Percentiles rank a stretch among this genome's conserved stretches.
These are phyloP conservation scores for Nymphicus hollandicus DNA, from an alignment of 2,113 vertebrate species.

Conservation along the genomic window DNA sequence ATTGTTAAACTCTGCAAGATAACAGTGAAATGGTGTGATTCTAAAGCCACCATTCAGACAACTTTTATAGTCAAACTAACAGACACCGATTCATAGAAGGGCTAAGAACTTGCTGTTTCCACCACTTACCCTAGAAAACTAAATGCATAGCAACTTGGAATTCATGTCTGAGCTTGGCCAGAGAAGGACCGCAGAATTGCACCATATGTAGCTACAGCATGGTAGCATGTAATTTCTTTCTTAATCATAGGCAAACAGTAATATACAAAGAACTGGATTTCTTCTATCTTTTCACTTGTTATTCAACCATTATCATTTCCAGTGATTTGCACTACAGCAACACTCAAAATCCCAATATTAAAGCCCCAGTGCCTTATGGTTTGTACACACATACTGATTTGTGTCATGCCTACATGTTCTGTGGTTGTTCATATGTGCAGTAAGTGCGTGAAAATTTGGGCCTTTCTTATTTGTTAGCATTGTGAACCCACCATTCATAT, in stretches of 20 bases:
- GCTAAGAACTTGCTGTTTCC: neutral
- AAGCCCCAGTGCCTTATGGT: neutral
- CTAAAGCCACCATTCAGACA: neutral
- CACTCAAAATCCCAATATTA: neutral
- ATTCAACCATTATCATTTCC: neutral
- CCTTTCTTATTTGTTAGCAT: neutral
- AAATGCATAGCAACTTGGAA: neutral
- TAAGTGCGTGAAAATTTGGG: neutral
- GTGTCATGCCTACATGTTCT: neutral
- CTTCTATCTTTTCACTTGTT: neutral
- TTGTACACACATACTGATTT: neutral
- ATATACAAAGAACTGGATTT: neutral
- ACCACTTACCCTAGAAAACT: neutral
- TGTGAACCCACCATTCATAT: neutral
- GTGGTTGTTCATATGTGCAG: neutral
- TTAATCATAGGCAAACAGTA: neutral
- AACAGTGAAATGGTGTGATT: neutral
- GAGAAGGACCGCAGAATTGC: neutral
- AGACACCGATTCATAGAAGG: neutral
- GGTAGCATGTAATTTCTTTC: neutral
- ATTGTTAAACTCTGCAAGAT: neutral
- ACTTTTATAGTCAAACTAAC: neutral
- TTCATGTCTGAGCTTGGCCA: neutral
- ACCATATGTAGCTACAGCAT: fast-evolving
- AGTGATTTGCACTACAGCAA: neutral